Percentiles rank a stretch among this genome's conserved stretches.
Evolutionary conservation across 37 sponge, comb jelly and placozoan species (phyloP).

Genomic region (Hormiphora californensis): DNA sequence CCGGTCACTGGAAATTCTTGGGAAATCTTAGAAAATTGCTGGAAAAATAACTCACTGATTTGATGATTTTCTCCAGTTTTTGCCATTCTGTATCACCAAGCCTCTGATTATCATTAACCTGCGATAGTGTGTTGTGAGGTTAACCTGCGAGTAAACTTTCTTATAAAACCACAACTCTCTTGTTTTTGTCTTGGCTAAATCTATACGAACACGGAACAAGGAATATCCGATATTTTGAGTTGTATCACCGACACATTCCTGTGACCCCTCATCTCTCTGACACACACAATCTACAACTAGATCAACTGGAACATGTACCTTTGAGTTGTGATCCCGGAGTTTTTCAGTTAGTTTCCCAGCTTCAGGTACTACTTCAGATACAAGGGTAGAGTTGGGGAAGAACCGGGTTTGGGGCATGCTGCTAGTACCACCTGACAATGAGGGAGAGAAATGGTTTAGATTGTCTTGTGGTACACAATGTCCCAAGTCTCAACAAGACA

Average conservation of each 20-base stretch:
- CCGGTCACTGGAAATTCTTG: neutral
- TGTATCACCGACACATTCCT: too few relatives aligned
- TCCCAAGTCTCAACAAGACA: neutral
- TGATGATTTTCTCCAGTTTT: slow-evolving; percentile 3
- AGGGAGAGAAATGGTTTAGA: neutral
- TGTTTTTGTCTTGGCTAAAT: too few relatives aligned
- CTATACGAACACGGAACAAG: too few relatives aligned
- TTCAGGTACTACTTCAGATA: neutral
- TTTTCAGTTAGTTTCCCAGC: neutral
- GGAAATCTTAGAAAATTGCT: neutral
- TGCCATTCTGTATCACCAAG: neutral
- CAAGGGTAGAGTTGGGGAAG: neutral
- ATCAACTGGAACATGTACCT: too few relatives aligned
- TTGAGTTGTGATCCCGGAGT: too few relatives aligned
- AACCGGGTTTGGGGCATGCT: neutral
- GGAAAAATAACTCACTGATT: neutral
- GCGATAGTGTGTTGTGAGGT: too few relatives aligned
- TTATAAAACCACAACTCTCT: too few relatives aligned
- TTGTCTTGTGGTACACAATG: neutral
- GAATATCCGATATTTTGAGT: too few relatives aligned
- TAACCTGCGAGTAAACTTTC: too few relatives aligned
- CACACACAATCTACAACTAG: too few relatives aligned
- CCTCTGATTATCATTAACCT: neutral
- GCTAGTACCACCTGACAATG: neutral
- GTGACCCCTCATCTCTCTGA: too few relatives aligned